phyloP scores from a whole-genome alignment of 2,888 invertebrate species.

The Agriopis leucophaearia region DNA sequence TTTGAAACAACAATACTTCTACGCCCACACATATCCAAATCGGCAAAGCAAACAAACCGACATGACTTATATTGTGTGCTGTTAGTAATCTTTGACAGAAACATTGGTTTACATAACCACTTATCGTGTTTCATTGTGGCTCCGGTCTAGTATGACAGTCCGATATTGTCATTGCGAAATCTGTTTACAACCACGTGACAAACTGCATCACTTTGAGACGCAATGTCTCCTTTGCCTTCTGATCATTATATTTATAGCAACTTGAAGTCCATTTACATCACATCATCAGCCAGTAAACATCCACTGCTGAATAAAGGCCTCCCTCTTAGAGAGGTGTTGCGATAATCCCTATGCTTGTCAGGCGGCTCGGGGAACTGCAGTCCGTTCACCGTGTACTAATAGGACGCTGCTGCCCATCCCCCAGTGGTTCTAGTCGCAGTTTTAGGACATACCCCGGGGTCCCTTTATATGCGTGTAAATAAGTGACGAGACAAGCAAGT shows the following conservation, averaged over 20 bases:
- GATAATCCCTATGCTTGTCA: no score
- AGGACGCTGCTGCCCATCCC: no score
- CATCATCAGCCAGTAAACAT: no score
- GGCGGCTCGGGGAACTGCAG: no score
- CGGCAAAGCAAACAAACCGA: constrained; percentile 56
- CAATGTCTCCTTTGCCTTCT: no score
- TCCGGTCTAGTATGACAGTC: constrained; percentile 26
- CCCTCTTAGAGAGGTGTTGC: no score
- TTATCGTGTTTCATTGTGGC: constrained; percentile 39
- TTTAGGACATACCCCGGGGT: no score
- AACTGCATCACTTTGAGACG: neutral
- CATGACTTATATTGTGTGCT: constrained; percentile 51
- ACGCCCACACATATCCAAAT: constrained; percentile 57
- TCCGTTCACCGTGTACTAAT: no score
- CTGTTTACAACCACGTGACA: constrained; percentile 8
- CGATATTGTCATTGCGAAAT: constrained; percentile 29
- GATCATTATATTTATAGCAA: neutral
- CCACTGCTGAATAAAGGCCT: no score
- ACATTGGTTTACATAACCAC: constrained; percentile 44
- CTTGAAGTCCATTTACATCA: neutral
- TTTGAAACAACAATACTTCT: constrained; percentile 49
- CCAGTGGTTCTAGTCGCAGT: no score
- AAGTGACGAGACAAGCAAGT: no score
- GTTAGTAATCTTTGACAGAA: constrained; percentile 43
- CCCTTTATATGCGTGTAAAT: no score